Evolutionary conservation across 2,797 vertebrate species (phyloP), one percentile per base, ranked within the genome.

Genomic region (Mormyrus hasselquistii): DNA sequence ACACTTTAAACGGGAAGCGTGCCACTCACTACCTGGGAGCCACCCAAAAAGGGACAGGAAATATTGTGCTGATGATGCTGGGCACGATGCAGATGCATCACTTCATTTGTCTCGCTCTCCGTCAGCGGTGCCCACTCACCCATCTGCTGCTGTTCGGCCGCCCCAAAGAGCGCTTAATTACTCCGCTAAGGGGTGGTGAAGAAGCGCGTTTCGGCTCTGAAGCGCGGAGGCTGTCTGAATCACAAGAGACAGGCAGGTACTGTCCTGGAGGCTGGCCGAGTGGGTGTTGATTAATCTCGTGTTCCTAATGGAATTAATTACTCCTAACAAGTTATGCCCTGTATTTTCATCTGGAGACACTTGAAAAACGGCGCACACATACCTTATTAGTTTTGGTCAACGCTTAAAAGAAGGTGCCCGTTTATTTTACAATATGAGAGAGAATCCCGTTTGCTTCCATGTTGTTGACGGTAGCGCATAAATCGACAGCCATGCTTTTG

Each of bases 91-190:
- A 84, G 82, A 52, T 52, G 47, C 82, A 49, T 84, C 82, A 84
- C 82, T 84, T 84, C 2, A 57, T 57, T 19, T 19, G 53, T 87
- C 85, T 57, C 29, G 29, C 85, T 59, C 34, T 25, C 85, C 50
- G 53, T 87, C 53, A 50, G 82, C 85, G 38, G 85, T 9, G 53
- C 85, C 85, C 50, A 87, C 50, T 57, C 50, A 44, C 55, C 85
- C 85, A 57, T 87, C 50, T 87, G 85, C 50, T 87, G 50, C 85
- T 16, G 53, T 25, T 87, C 85, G 16, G 25, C 50, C 53, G 6
- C 53, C 53, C 14, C 5, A 55, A 87, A 87, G 85, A 87, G 50
- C 50, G 53, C 85, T 55, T 55, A 55, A 87, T 86, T 87, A 87
- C 50, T 57, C 85, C 34, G 25, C 85, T 57, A 57, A 57, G 53